Evolutionary conservation across 2,888 invertebrate species (phyloP).

Genomic region (Drosophila nigricruria): DNA sequence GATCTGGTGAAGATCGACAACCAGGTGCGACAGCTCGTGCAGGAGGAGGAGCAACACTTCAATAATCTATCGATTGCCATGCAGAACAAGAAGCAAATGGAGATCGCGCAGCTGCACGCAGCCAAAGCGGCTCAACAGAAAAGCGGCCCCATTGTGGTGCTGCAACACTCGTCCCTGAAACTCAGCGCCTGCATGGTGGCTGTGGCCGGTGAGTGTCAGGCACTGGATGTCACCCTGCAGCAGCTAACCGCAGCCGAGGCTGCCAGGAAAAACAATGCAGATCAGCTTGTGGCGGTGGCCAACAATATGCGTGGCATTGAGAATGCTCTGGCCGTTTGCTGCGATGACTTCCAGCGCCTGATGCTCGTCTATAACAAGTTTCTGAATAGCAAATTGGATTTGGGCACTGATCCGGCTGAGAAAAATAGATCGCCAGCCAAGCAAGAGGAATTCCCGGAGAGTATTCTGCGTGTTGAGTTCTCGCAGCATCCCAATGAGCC

Average conservation of each 20-base stretch:
- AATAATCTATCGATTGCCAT: slow-evolving; percentile 79
- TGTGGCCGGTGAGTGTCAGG: slow-evolving; percentile 84
- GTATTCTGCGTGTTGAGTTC: slow-evolving; percentile 82
- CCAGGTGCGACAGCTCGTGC: slow-evolving; percentile 79
- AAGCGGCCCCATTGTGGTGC: slow-evolving; percentile 78
- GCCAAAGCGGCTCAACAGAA: slow-evolving; percentile 73
- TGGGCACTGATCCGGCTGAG: slow-evolving; percentile 31
- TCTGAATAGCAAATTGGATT: slow-evolving; percentile 79
- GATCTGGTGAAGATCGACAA: slow-evolving; percentile 80
- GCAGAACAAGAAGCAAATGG: slow-evolving; percentile 78
- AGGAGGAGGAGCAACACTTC: slow-evolving; percentile 84
- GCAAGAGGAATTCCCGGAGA: slow-evolving; percentile 78
- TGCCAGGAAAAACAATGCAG: slow-evolving; percentile 76
- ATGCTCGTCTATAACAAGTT: slow-evolving; percentile 85
- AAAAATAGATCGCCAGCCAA: slow-evolving; percentile 20
- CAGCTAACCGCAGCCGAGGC: slow-evolving; percentile 80
- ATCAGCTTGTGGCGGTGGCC: slow-evolving; percentile 81
- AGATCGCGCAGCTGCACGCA: slow-evolving; percentile 76
- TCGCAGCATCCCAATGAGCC: slow-evolving; percentile 73
- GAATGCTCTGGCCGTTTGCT: slow-evolving; percentile 82
- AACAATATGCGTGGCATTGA: slow-evolving; percentile 84
- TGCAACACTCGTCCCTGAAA: slow-evolving; percentile 84
- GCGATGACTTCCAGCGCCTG: slow-evolving; percentile 84
- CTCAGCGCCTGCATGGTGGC: slow-evolving; percentile 84
- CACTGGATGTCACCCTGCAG: slow-evolving; percentile 82